These are phyloP conservation scores for Penaeus indicus DNA, from an alignment of 1,140 invertebrate species.

Conservation along the genomic window DNA sequence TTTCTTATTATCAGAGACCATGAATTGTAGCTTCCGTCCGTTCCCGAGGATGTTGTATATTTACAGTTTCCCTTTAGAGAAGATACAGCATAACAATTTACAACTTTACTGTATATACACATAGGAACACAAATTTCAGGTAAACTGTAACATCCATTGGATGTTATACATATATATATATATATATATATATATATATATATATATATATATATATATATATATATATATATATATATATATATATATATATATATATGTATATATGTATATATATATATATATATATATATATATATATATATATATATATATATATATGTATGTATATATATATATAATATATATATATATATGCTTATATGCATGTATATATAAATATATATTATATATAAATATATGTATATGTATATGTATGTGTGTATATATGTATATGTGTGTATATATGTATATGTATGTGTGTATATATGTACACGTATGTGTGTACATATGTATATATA, in stretches of 20 bases:
- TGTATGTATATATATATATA: neutral
- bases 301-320: neutral
- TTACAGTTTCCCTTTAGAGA: too few relatives aligned
- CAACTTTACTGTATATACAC: neutral
- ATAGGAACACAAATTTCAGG: neutral
- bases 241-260: neutral
- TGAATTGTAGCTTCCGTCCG: too few relatives aligned
- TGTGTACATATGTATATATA: too few relatives aligned
- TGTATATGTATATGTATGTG: too few relatives aligned
- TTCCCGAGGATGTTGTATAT: too few relatives aligned
- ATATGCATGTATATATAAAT: constrained; percentile 9
- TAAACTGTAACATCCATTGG: neutral
- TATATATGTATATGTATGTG: too few relatives aligned
- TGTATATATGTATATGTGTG: too few relatives aligned
- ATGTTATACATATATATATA: neutral
- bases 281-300: neutral
- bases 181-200: constrained; percentile 10
- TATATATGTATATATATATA: neutral
- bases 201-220: constrained; percentile 31
- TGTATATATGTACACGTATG: too few relatives aligned
- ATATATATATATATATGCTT: neutral
- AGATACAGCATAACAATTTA: too few relatives aligned
- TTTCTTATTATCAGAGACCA: too few relatives aligned
- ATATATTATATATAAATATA: neutral
- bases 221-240: constrained; percentile 5